A percentile compares a stretch with the other conserved stretches of the same genome.
Evolutionary conservation across 2,888 invertebrate genomes (phyloP).

Genomic region (Nemoura dubitans): DNA sequence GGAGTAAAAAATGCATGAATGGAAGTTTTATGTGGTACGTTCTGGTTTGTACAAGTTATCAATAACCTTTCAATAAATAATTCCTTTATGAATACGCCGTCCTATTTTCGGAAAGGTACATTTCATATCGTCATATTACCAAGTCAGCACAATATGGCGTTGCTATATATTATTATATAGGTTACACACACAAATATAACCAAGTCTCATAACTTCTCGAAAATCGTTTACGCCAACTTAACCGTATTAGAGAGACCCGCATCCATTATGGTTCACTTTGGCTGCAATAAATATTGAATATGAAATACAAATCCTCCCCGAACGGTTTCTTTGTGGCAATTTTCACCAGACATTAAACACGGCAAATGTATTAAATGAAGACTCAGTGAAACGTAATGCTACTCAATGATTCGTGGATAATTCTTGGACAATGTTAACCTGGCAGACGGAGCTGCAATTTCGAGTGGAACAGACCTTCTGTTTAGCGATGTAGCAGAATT

Average conservation of each 20-base stretch:
- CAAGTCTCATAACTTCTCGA: background rate
- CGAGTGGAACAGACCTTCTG: background rate
- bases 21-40: background rate
- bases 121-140: background rate
- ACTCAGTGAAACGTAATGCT: background rate
- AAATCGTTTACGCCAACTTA: conserved; percentile 5
- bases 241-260: background rate
- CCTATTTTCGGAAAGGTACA: background rate
- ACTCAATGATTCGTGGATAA: background rate
- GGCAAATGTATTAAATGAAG: background rate
- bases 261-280: conserved; percentile 4
- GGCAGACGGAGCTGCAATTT: background rate
- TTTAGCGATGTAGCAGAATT: conserved; percentile 7
- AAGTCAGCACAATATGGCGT: background rate
- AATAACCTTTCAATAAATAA: conserved; percentile 12
- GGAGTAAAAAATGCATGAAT: background rate
- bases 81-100: background rate
- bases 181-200: background rate
- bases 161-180: no score
- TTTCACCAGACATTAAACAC: background rate
- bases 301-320: background rate
- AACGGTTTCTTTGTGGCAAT: conserved; percentile 3
- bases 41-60: background rate
- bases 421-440: background rate
- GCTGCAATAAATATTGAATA: background rate